Base-by-base conservation (phyloP, 1,140 invertebrate species). In the Drosophila miranda region DNA sequence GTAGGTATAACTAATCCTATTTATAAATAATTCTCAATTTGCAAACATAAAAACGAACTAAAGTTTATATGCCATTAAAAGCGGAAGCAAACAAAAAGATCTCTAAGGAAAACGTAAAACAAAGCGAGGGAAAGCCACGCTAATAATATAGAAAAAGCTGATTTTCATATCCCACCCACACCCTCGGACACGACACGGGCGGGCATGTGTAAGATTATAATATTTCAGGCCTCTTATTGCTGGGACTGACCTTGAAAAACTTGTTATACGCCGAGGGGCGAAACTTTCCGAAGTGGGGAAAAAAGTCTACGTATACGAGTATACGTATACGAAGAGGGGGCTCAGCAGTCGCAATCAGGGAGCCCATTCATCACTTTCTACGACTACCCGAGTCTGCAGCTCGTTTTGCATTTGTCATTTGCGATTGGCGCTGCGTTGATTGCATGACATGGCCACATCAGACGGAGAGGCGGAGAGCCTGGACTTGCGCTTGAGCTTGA, bases 401-500 rank as follows among this genome's bases (percentile, higher is more conserved):
- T 53, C 76, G 81, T 87, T 86, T 87, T 50, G 63, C 78, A 87
- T 86, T 86, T 86, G 81, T 87, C 82, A 84, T 70, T 81, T 60
- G 41, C 43, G 11, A 19, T 41, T 19, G 45, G 21, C 41, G 54
- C 30, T 52, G 60, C 78, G 68, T 69, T 86, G 81, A 86, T 86
- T 86, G 81, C 81, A 78, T 86, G 81, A 88, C 81, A 71, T 63
- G 82, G 66, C 62, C 82, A 74, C 78, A 86, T 86, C 82, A 86
- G n/a, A 43, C 68, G 21, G 51, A 42, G n/a, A n/a, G n/a, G 44
- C 19, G 45, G 14, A 34, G 30, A 41, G 51, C 14, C 30, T 59
- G 59, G 23, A 28, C 16, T 46, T 45, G 34, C 28, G 56, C 0
- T 48, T 57, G 53, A 59, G 46, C 14, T 60, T 54, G 54, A 23